phyloP scores from a whole-genome alignment of 2,797 vertebrate genomes.

The Clarias platycephalus region DNA sequence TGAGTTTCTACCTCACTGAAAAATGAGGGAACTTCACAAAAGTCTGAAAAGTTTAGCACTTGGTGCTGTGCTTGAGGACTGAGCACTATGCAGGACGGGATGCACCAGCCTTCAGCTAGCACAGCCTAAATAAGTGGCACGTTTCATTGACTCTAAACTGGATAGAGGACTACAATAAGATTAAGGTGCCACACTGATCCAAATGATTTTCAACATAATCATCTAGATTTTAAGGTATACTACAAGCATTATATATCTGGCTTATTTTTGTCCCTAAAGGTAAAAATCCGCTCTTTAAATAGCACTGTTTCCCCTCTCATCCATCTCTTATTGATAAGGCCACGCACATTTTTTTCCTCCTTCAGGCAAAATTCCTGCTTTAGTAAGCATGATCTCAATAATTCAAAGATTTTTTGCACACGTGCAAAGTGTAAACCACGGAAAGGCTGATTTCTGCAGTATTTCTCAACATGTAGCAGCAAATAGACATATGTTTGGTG shows the following conservation, averaged over 20 bases:
- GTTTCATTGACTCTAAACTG: conserved; percentile 6
- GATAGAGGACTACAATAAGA: conserved; percentile 21
- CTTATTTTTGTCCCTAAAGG: conserved; percentile 38
- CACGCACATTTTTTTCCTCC: conserved; percentile 48
- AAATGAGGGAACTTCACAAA: background rate
- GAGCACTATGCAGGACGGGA: conserved; percentile 9
- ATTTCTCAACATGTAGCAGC: background rate
- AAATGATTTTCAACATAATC: conserved; percentile 18
- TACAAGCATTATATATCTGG: conserved; percentile 25
- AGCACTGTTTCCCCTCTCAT: conserved; percentile 28
- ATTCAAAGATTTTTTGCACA: conserved; percentile 49
- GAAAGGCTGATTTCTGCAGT: background rate
- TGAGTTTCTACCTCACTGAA: background rate
- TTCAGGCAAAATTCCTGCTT: conserved; percentile 54
- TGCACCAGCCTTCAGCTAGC: background rate
- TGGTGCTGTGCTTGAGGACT: background rate
- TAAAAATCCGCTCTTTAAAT: conserved; percentile 20
- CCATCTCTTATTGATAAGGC: conserved; percentile 59
- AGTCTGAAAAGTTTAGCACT: conserved; percentile 7
- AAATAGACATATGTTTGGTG: background rate
- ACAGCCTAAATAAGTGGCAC: conserved; percentile 3
- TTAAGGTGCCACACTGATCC: background rate
- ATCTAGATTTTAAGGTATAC: conserved; percentile 20
- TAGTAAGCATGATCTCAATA: conserved; percentile 57
- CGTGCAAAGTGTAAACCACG: background rate